Evolutionary conservation across 2,113 vertebrate genomes (phyloP).

Genomic region (Xiphophorus couchianus): DNA sequence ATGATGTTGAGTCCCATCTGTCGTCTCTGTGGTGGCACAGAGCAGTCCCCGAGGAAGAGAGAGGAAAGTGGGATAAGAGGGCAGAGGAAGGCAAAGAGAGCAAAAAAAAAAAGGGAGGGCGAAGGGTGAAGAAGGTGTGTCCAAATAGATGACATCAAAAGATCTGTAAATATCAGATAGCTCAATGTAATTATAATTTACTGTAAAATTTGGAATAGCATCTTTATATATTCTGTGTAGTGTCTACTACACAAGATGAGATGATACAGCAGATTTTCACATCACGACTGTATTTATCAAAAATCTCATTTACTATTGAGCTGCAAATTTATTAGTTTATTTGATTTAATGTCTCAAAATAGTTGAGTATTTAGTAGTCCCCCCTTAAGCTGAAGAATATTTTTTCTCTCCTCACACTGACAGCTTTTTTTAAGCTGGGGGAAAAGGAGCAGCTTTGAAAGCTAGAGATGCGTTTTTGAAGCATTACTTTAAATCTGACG

Average conservation of each 20-base stretch:
- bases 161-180: slow-evolving; percentile 33
- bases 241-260: too few species aligned
- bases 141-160: slow-evolving; percentile 19
- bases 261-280: too few species aligned
- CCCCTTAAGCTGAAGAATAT: not conserved
- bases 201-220: not conserved
- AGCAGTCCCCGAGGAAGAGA: slow-evolving; percentile 70
- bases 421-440: not conserved
- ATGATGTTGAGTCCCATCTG: slow-evolving; percentile 83
- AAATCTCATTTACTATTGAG: not conserved
- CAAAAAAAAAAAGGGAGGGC: slow-evolving; percentile 11
- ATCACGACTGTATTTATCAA: too few species aligned
- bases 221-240: not conserved
- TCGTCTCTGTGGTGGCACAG: slow-evolving; percentile 74
- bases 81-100: slow-evolving; percentile 27
- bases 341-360: not conserved
- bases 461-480: not conserved
- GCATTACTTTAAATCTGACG: not conserved
- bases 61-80: slow-evolving; percentile 66
- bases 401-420: not conserved
- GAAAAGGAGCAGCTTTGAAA: not conserved
- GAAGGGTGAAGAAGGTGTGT: slow-evolving; percentile 42
- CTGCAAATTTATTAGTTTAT: not conserved
- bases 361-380: not conserved
- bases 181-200: not conserved